Evolutionary conservation across 2,797 vertebrate species (phyloP).

Genomic region (Lutjanus campechanus): DNA sequence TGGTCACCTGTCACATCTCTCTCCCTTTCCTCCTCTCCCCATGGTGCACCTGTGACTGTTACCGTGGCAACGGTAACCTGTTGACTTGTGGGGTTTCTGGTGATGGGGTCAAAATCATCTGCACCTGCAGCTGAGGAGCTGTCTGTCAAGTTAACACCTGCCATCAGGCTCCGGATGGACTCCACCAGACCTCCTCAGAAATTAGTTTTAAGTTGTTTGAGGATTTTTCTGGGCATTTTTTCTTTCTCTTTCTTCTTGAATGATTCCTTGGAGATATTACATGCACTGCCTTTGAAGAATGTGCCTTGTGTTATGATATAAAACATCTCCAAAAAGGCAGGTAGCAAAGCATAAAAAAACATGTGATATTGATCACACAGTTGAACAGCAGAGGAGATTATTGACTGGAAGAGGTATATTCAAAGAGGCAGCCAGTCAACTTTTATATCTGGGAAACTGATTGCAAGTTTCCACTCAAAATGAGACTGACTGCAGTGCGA

Average conservation of each 20-base stretch:
- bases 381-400: conserved; percentile 34
- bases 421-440: conserved; percentile 1
- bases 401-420: conserved; percentile 21
- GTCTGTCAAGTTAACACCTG: conserved; percentile 72
- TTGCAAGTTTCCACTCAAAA: background rate
- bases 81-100: conserved; percentile 64
- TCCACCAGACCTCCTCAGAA: conserved; percentile 10
- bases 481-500: background rate
- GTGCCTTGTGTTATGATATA: conserved; percentile 10
- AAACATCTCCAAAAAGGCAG: conserved; percentile 18
- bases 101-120: conserved; percentile 73
- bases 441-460: background rate
- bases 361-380: conserved; percentile 35
- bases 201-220: conserved; percentile 17
- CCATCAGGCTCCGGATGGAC: conserved; percentile 27
- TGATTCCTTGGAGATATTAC: background rate
- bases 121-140: conserved; percentile 76
- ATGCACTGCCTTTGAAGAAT: conserved; percentile 14
- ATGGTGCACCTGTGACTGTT: conserved; percentile 77
- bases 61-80: conserved; percentile 65
- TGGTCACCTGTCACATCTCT: conserved; percentile 69
- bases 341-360: conserved; percentile 1
- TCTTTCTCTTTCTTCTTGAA: conserved; percentile 4
- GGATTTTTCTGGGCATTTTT: conserved; percentile 15
- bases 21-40: conserved; percentile 4